Conservation (phyloP, 1,140 invertebrate species). For the Drosophila orosa region DNA sequence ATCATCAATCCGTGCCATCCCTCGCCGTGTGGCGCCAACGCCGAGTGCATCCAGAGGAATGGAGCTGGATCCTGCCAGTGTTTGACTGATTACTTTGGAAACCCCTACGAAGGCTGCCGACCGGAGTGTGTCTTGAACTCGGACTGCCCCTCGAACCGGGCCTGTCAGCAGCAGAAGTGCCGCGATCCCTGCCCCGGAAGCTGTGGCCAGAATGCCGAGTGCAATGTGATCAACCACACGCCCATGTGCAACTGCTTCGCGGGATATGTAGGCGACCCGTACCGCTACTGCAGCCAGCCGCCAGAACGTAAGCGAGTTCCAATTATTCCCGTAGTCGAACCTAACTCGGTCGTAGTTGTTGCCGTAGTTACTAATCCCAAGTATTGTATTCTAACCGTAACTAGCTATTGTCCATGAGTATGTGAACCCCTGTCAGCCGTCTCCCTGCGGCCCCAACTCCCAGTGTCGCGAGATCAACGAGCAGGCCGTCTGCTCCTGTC, state of each 20-base stretch:
- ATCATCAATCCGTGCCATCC: slow-evolving; percentile 88
- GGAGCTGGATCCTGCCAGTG: slow-evolving; percentile 90
- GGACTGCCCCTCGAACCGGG: slow-evolving; percentile 88
- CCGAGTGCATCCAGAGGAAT: slow-evolving; percentile 88
- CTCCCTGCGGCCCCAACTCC: slow-evolving; percentile 89
- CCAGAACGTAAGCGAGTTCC: slow-evolving; percentile 85
- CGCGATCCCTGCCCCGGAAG: slow-evolving; percentile 90
- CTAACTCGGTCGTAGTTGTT: slow-evolving; percentile 58
- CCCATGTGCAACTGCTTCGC: slow-evolving; percentile 89
- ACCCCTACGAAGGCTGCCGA: slow-evolving; percentile 90
- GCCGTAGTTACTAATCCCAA: slow-evolving; percentile 75
- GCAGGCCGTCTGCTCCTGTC: slow-evolving; percentile 90
- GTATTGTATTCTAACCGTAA: slow-evolving; percentile 59
- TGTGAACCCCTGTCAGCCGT: slow-evolving; percentile 86
- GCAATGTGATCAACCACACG: slow-evolving; percentile 90
- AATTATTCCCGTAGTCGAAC: slow-evolving; percentile 47
- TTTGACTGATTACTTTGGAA: slow-evolving; percentile 88
- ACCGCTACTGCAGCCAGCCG: slow-evolving; percentile 86
- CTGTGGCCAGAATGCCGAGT: slow-evolving; percentile 90
- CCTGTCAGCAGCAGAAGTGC: slow-evolving; percentile 90
- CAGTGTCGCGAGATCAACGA: slow-evolving; percentile 87
- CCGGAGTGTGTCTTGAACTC: slow-evolving; percentile 90
- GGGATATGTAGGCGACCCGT: slow-evolving; percentile 89
- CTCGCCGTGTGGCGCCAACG: slow-evolving; percentile 91
- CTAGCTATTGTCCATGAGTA: slow-evolving; percentile 84